Evolutionary conservation across 2,113 vertebrate genomes (phyloP), one percentile per base, ranked within the genome.

Genomic region (Calidris pugnax): DNA sequence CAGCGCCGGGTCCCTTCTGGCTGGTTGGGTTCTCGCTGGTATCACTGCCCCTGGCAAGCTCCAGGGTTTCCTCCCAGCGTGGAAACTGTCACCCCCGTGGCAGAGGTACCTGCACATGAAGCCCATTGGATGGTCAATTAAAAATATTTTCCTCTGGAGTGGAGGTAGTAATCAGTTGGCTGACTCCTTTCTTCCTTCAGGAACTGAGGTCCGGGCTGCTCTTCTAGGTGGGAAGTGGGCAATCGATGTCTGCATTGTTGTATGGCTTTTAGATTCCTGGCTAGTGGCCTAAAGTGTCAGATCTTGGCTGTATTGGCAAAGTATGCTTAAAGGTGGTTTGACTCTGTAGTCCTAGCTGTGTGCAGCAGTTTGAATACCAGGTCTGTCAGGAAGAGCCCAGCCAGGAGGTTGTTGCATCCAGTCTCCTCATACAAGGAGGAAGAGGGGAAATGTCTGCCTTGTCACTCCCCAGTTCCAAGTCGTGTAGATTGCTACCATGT

Each of bases 171-270:
- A 14, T 57, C 5, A 11, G 2, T 5, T 51, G 67, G 2, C 19
- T 39, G 6, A 32, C 27, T 66, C 21, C 13, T 45, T 63, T 68
- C 35, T 56, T 80, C 19, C 17, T 24, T 35, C 26, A 18, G 63
- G 13, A 73, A 4, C 14, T 24, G 67, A 45, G 22, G 14, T 56
- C 12, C 14, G 19, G 33, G 14, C 59, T 66, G 0, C 11, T 14
- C 15, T 59, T 9, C 18, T 7, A 19, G 6, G 11, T 47, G 13
- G 27, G 6, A 71, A 24, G 17, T 26, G 37, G 17, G 22, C 26
- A 19, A 1, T 2, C 37, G 37, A 8, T 19, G 10, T 53, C 15
- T 62, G 14, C 9, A 0, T 28, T 78, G 39, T 53, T 12, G 0
- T 27, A 4, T 6, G 16, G 32, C 35, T 78, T 11, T 24, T n/a